Conservation (phyloP, 2,797 vertebrate species). For the Vultur gryphus region DNA sequence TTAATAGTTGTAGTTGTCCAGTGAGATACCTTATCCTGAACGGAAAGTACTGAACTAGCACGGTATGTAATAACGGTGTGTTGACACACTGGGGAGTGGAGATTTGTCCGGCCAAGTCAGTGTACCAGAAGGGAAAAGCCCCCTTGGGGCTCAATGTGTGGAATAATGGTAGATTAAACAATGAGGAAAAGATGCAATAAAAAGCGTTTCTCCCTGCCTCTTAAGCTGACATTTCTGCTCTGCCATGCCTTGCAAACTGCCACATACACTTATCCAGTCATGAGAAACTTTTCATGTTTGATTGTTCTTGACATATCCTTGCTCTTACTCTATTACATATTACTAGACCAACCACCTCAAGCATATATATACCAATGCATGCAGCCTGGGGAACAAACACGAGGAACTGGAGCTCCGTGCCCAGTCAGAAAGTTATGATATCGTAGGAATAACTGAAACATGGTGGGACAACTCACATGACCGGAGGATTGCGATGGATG, state of each 20-base stretch:
- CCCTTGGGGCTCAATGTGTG: not conserved
- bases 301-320: not conserved
- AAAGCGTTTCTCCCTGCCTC: not conserved
- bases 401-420: not conserved
- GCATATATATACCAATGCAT: not conserved
- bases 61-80: fast-evolving
- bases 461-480: not conserved
- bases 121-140: not conserved
- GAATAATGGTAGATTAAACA: not conserved
- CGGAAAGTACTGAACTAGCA: not conserved
- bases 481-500: no score
- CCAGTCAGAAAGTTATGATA: not conserved
- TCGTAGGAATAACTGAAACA: not conserved
- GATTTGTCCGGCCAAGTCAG: not conserved
- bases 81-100: not conserved
- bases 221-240: not conserved
- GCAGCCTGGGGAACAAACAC: not conserved
- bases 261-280: not conserved
- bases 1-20: not conserved
- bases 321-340: not conserved
- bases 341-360: not conserved
- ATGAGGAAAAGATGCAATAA: not conserved
- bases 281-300: not conserved
- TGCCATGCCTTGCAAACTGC: not conserved
- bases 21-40: not conserved